These are phyloP conservation scores for Stenoptilia bipunctidactyla DNA, from an alignment of 2,888 invertebrate genomes.

Conservation along the genomic window DNA sequence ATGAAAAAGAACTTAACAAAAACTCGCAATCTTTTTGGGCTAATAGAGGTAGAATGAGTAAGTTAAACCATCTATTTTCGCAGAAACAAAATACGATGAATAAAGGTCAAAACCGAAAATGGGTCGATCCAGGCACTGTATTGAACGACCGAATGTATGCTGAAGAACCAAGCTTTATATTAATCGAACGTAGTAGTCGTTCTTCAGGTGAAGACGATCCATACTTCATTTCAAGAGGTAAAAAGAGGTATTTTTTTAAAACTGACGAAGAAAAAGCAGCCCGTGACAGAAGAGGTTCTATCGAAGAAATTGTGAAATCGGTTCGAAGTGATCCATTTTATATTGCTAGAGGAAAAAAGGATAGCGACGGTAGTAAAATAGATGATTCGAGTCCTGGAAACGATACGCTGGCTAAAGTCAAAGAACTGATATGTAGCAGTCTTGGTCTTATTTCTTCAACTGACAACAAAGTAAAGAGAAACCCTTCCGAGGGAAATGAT, in stretches of 20 bases:
- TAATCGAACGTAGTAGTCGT: slow-evolving; percentile 56
- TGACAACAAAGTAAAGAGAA: slow-evolving; percentile 35
- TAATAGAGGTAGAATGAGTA: slow-evolving; percentile 33
- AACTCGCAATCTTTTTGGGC: slow-evolving; percentile 29
- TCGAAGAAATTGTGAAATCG: slow-evolving; percentile 56
- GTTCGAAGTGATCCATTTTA: slow-evolving; percentile 63
- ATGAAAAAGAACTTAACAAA: slow-evolving; percentile 4
- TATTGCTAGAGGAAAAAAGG: slow-evolving; percentile 66
- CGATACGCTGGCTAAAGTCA: slow-evolving; percentile 33
- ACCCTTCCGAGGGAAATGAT: slow-evolving; percentile 34
- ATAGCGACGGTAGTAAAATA: slow-evolving; percentile 18
- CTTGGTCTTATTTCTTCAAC: slow-evolving; percentile 29
- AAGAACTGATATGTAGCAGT: slow-evolving; percentile 46
- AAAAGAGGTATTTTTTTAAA: slow-evolving; percentile 32
- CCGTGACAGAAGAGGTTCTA: slow-evolving; percentile 45
- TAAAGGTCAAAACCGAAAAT: slow-evolving; percentile 16
- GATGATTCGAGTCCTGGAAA: slow-evolving; percentile 21
- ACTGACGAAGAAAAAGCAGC: slow-evolving; percentile 29
- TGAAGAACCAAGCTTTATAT: slow-evolving; percentile 66
- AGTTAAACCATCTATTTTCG: slow-evolving; percentile 31
- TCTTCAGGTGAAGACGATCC: slow-evolving; percentile 54
- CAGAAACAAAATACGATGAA: slow-evolving; percentile 14
- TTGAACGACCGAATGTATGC: slow-evolving; percentile 55
- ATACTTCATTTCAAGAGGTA: slow-evolving; percentile 48
- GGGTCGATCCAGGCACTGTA: slow-evolving; percentile 32